Evolutionary conservation across 2,888 invertebrate species (phyloP), one percentile per base, ranked within the genome.

Genomic region (Lochmaea crataegi): DNA sequence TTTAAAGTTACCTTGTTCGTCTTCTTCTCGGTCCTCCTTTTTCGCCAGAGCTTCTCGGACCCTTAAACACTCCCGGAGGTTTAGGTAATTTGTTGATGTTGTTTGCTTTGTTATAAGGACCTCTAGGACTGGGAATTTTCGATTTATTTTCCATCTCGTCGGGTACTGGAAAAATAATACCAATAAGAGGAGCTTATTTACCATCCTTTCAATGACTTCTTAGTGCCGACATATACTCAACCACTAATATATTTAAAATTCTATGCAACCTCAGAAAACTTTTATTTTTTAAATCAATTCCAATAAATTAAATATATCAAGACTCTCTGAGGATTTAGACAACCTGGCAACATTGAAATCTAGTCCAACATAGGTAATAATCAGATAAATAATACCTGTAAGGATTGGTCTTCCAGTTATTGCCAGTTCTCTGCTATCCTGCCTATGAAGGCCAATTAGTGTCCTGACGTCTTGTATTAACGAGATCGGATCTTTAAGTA

Each of bases 401-500:
- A 97, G 87, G 38, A 96, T 91, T 0, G 96, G 93, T 71, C 91
- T 88, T 5, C 97, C 97, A 1, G 96, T 96, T 65, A 96, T 89
- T 1, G 98, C 96, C 80, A 92, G 87, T 57, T 94, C 93, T 60
- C 94, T 93, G 82, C 92, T 94, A 85, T 98, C 98, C 82, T 94
- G 93, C 69, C 95, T 90, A 84, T 98, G 98, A 68, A 94, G 92
- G 81, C 96, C 94, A 11, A 98, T 95, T 75, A 98, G 85, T 9
- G 94, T 94, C 78, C 97, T 90, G 5, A 97, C 95, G 84, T 98
- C 97, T 76, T 94, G 92, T 66, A 98, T 94, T 53, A 98, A 88
- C 0, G 94, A 94, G 53, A 97, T 95, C 0, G 98, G 96, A 85
- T 98, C 95, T 1, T 92, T 90, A 26, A 98, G 92, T 65, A 98